phyloP scores from a whole-genome alignment of 2,888 invertebrate species.

The Tachina lurida region DNA sequence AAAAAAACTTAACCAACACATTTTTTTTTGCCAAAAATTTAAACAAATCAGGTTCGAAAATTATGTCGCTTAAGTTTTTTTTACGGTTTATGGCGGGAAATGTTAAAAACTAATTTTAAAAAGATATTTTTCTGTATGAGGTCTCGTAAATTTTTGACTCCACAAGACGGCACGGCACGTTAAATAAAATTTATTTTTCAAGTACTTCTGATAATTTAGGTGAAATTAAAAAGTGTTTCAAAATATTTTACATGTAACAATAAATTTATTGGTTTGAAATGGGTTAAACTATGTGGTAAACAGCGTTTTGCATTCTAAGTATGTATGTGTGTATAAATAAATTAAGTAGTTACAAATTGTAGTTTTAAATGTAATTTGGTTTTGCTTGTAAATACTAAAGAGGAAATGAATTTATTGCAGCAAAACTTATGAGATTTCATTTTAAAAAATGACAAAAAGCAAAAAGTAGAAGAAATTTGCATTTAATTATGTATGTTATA shows the following conservation, averaged over 20 bases:
- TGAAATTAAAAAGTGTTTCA: not conserved
- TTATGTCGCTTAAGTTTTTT: too few relatives aligned
- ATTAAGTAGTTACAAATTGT: constrained; percentile 26
- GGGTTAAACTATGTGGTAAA: constrained; percentile 45
- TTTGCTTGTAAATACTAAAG: constrained; percentile 47
- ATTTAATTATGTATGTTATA: constrained; percentile 12
- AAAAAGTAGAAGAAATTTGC: constrained; percentile 12
- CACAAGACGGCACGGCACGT: not conserved
- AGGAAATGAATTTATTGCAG: constrained; percentile 57
- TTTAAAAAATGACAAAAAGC: constrained; percentile 3
- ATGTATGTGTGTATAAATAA: constrained; percentile 2
- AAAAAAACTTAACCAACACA: too few relatives aligned
- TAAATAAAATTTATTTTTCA: not conserved
- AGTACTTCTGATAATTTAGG: not conserved
- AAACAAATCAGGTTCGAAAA: too few relatives aligned
- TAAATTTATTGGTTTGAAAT: constrained; percentile 43
- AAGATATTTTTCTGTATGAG: too few relatives aligned
- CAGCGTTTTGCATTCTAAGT: constrained; percentile 27
- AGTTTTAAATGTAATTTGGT: constrained; percentile 28
- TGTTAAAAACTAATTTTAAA: too few relatives aligned
- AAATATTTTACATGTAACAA: constrained; percentile 11
- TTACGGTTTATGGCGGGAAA: too few relatives aligned
- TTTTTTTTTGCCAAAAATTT: too few relatives aligned
- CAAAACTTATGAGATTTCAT: constrained; percentile 42
- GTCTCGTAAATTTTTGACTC: too few relatives aligned